Conservation (phyloP, 2,797 vertebrate genomes). For the Pantherophis alleghaniensis region DNA sequence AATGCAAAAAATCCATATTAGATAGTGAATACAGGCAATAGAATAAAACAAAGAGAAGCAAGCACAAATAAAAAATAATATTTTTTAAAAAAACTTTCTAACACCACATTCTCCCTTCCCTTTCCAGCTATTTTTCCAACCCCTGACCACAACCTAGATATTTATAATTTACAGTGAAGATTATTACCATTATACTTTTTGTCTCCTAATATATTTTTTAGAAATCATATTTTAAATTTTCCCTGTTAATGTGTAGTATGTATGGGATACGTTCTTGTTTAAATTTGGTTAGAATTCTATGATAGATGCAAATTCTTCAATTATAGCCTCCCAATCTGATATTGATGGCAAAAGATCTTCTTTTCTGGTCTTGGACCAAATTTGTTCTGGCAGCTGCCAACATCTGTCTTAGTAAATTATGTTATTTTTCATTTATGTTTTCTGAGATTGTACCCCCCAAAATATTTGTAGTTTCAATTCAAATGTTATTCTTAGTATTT, state of each 20-base stretch:
- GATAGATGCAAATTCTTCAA: not conserved
- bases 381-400: not conserved
- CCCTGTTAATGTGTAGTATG: not conserved
- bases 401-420: not conserved
- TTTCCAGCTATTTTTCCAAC: not conserved
- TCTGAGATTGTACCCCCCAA: not conserved
- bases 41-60: not conserved
- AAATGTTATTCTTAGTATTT: not conserved
- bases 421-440: not conserved
- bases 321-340: not conserved
- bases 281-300: not conserved
- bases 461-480: not conserved
- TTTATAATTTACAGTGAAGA: not conserved
- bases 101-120: not conserved
- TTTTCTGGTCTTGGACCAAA: not conserved
- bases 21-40: not conserved
- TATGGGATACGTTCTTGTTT: not conserved
- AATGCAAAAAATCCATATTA: not conserved
- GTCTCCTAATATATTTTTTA: not conserved
- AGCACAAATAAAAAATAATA: not conserved
- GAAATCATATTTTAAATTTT: not conserved
- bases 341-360: not conserved
- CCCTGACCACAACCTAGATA: not conserved
- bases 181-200: not conserved
- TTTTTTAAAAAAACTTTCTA: not conserved